Conservation (phyloP, 2,888 invertebrate species). For the Selenia dentaria region DNA sequence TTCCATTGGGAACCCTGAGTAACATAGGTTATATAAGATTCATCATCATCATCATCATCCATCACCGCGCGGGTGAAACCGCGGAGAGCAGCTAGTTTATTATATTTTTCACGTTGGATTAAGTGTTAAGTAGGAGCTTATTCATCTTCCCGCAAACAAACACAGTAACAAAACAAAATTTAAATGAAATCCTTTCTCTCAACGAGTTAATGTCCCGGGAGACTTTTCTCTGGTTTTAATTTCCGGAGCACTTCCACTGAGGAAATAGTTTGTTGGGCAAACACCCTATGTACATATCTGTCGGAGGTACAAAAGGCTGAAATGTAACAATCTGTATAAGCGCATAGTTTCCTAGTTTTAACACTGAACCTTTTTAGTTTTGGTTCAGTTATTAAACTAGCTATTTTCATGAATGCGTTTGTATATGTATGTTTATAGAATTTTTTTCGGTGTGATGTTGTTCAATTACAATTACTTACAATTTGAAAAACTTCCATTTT, state of each 20-base stretch:
- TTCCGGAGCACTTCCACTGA: conserved; percentile 72
- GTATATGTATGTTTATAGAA: conserved; percentile 1
- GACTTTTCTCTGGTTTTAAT: conserved; percentile 78
- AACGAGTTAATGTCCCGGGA: conserved; percentile 70
- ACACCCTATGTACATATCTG: conserved; percentile 38
- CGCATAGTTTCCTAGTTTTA: conserved; percentile 16
- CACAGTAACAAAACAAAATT: conserved; percentile 64
- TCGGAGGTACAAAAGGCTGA: conserved; percentile 23
- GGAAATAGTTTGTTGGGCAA: conserved; percentile 74
- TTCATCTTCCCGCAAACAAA: conserved; percentile 51
- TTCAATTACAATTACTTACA: neutral
- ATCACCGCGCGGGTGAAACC: too few species aligned
- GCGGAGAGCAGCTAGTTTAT: too few species aligned
- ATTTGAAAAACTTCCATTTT: too few species aligned
- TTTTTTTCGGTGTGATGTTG: neutral
- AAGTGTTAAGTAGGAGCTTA: neutral
- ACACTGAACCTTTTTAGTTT: conserved; percentile 2
- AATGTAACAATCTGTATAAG: conserved; percentile 16
- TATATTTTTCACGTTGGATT: too few species aligned
- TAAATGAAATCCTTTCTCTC: conserved; percentile 71
- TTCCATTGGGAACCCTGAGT: too few species aligned
- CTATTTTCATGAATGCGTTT: conserved; percentile 5
- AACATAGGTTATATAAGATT: too few species aligned
- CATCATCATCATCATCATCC: too few species aligned
- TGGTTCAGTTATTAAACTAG: conserved; percentile 1